These are phyloP conservation scores for Beris chalybata DNA, from an alignment of 2,888 invertebrate species.

Conservation along the genomic window DNA sequence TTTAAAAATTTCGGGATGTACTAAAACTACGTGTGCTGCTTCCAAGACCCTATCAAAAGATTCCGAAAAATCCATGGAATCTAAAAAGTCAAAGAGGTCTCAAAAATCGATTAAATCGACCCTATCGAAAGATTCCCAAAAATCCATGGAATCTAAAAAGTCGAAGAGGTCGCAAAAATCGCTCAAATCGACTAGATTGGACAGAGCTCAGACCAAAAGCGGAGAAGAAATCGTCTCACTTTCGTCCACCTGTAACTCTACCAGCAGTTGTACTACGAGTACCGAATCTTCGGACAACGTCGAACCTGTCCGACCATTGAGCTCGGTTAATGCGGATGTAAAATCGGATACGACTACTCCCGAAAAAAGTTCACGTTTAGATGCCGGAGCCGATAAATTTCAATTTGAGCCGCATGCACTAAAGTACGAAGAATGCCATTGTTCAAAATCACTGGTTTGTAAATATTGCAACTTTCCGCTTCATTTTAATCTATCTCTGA, in stretches of 20 bases:
- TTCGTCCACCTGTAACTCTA: background rate
- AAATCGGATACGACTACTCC: too few species aligned
- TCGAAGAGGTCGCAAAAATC: background rate
- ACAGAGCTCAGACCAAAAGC: background rate
- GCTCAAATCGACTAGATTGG: background rate
- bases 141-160: constrained; percentile 9
- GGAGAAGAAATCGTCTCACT: background rate
- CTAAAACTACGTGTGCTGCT: background rate
- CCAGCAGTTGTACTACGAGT: background rate
- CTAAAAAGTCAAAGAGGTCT: background rate
- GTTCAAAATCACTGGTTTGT: constrained; percentile 8
- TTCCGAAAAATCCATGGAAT: constrained; percentile 1
- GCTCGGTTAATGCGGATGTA: too few species aligned
- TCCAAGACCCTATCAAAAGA: background rate
- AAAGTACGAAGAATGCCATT: constrained; percentile 17
- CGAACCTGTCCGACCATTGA: background rate
- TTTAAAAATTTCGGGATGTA: background rate
- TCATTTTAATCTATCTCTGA: too few species aligned
- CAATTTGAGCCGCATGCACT: constrained; percentile 1
- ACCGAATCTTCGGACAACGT: background rate
- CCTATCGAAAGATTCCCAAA: background rate
- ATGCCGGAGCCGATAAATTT: constrained; percentile 10
- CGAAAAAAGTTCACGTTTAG: constrained; percentile 1
- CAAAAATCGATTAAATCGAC: background rate
- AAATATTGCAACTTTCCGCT: too few species aligned